Percentiles rank a stretch among this genome's conserved stretches.
phyloP scores from a whole-genome alignment of 1,140 invertebrate species.

The Mylabris phalerata region DNA sequence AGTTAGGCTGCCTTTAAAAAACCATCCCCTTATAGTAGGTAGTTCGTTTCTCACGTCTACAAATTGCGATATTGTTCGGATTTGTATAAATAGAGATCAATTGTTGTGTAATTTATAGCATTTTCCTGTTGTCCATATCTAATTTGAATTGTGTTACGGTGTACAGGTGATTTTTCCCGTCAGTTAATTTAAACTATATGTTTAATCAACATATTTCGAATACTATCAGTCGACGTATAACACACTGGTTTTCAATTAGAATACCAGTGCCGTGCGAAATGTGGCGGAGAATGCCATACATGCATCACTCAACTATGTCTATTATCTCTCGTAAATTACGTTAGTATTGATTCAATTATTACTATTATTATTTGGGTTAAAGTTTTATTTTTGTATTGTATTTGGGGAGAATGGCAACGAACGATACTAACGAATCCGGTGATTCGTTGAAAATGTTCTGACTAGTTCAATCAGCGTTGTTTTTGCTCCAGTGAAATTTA shows the following conservation, averaged over 20 bases:
- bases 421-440: neutral
- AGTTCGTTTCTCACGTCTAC: too few relatives aligned
- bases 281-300: constrained; percentile 16
- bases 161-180: too few relatives aligned
- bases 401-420: too few relatives aligned
- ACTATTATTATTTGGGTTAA: too few relatives aligned
- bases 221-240: constrained; percentile 6
- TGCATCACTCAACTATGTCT: constrained; percentile 16
- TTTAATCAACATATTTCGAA: constrained; percentile 19
- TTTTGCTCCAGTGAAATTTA: constrained; percentile 36
- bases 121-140: too few relatives aligned
- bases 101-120: too few relatives aligned
- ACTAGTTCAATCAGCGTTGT: constrained; percentile 26
- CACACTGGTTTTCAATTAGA: constrained; percentile 21
- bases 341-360: neutral
- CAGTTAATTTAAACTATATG: neutral
- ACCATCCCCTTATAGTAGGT: too few relatives aligned
- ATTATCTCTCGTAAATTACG: neutral
- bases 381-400: too few relatives aligned
- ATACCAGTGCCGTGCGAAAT: constrained; percentile 16
- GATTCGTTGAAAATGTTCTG: constrained; percentile 4
- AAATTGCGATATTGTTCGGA: too few relatives aligned
- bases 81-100: too few relatives aligned
- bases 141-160: too few relatives aligned
- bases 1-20: too few relatives aligned